These are phyloP conservation scores for Amitus sp. DNA, from an alignment of 2,888 invertebrate species.

Conservation along the genomic window DNA sequence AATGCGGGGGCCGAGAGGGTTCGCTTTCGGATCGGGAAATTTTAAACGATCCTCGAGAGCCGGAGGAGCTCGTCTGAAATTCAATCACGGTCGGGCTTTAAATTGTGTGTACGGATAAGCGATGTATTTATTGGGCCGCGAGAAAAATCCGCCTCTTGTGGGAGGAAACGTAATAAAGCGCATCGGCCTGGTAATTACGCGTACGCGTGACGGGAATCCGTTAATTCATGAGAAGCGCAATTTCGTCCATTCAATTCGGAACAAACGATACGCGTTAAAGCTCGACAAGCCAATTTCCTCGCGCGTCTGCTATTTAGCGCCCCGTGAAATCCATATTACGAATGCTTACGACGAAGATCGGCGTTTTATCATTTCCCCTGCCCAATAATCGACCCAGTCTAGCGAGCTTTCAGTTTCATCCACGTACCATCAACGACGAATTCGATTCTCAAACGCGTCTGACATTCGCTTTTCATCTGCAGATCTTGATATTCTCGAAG, in stretches of 20 bases:
- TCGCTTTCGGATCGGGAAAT: conserved; percentile 9
- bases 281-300: conserved; percentile 4
- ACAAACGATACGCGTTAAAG: conserved; percentile 22
- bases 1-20: neutral
- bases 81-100: neutral
- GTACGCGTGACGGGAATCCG: conserved; percentile 27
- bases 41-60: neutral
- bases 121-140: neutral
- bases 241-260: conserved; percentile 41
- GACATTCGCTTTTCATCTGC: too few relatives aligned
- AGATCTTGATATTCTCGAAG: too few relatives aligned
- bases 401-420: too few relatives aligned
- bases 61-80: conserved; percentile 3
- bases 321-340: conserved; percentile 6
- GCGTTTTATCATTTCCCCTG: neutral
- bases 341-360: conserved; percentile 1
- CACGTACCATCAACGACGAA: too few relatives aligned
- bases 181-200: conserved; percentile 26
- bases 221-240: conserved; percentile 30
- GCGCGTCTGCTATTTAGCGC: conserved; percentile 5
- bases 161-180: conserved; percentile 3
- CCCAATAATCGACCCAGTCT: too few relatives aligned
- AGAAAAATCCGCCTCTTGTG: neutral
- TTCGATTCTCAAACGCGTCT: too few relatives aligned
- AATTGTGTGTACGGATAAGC: neutral